phyloP scores from a whole-genome alignment of 2,113 vertebrate genomes.

The Tonatia bakeri region DNA sequence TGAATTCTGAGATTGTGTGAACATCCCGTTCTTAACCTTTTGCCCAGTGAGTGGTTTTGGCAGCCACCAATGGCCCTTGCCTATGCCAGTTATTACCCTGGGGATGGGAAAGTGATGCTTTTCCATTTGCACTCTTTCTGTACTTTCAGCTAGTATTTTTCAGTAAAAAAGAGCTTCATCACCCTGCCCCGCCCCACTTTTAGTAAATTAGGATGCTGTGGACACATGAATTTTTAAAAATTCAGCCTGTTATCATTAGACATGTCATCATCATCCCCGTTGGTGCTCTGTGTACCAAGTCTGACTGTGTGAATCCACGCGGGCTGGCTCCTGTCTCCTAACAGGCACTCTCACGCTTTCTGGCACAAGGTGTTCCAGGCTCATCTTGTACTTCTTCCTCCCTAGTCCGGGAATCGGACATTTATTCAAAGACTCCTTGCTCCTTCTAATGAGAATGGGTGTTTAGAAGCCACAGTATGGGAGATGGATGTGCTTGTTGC shows the following conservation, averaged over 20 bases:
- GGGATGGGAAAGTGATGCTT: not conserved
- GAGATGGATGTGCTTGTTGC: not conserved
- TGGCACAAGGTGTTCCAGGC: not conserved
- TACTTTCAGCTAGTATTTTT: not conserved
- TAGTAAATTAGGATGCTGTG: not conserved
- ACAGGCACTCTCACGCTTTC: not conserved
- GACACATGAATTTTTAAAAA: not conserved
- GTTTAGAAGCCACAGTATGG: not conserved
- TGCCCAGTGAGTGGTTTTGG: not conserved
- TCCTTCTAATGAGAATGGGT: not conserved
- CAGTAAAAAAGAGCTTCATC: not conserved
- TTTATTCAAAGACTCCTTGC: not conserved
- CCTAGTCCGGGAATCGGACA: not conserved
- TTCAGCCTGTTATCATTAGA: not conserved
- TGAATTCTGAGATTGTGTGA: not conserved
- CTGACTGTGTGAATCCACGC: not conserved
- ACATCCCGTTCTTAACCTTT: not conserved
- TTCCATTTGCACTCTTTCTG: not conserved
- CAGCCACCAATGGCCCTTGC: not conserved
- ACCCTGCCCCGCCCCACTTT: not conserved
- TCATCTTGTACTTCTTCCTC: not conserved
- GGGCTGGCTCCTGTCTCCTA: not conserved
- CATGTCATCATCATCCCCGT: not conserved
- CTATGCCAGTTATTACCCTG: fast-evolving
- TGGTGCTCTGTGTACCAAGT: not conserved